phyloP scores from a whole-genome alignment of 2,888 invertebrate genomes.

The Halictus quadricinctus region DNA sequence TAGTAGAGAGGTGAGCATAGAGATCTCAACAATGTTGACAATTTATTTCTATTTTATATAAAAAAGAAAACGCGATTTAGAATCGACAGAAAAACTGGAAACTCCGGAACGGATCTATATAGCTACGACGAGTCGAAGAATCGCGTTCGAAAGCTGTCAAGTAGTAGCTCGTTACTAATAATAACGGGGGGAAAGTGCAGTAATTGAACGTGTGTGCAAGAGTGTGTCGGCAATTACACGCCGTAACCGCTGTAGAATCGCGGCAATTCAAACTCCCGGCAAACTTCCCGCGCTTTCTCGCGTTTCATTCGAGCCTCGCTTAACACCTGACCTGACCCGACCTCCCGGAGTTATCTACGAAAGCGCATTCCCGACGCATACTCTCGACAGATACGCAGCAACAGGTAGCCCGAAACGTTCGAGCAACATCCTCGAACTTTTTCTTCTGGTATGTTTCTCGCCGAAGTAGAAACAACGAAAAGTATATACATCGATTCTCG shows the following conservation, averaged over 20 bases:
- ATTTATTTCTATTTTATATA: too few species aligned
- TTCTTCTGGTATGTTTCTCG: background rate
- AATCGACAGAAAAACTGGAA: background rate
- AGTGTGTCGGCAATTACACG: conserved; percentile 1
- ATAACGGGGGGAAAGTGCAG: conserved; percentile 20
- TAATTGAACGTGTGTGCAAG: background rate
- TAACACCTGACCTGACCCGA: background rate
- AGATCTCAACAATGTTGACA: too few species aligned
- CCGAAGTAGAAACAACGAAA: background rate
- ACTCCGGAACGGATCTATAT: background rate
- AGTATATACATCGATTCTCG: background rate
- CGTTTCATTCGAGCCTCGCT: conserved; percentile 10
- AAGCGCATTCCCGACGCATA: background rate
- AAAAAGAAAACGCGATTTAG: background rate
- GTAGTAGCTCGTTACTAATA: background rate
- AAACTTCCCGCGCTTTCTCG: conserved; percentile 60
- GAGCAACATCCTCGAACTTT: background rate
- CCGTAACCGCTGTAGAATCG: conserved; percentile 16
- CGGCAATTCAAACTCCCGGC: conserved; percentile 53
- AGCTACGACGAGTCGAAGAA: background rate
- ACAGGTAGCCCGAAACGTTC: background rate
- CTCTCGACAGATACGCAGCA: background rate
- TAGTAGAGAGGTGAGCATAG: too few species aligned
- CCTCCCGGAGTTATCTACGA: background rate
- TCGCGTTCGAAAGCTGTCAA: conserved; percentile 5